Evolutionary conservation across 2,888 invertebrate species (phyloP).

Genomic region (Megalurothrips usitatus): DNA sequence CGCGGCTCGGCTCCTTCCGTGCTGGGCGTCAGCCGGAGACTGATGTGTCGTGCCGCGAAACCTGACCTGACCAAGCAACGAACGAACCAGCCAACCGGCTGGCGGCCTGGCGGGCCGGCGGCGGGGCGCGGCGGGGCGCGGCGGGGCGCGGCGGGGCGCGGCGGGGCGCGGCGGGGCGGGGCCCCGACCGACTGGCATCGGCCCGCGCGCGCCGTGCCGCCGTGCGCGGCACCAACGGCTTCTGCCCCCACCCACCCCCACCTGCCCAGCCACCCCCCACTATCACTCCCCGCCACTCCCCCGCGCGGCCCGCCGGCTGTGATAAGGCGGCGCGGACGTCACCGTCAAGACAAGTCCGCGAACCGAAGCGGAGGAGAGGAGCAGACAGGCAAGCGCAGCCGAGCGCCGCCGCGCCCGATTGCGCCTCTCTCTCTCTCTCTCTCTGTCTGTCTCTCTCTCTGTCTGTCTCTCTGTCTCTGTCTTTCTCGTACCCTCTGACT

Average conservation of each 20-base stretch:
- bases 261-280: not conserved
- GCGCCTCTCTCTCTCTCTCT: not conserved
- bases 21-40: not conserved
- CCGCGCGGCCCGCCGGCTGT: not conserved
- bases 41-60: too few species aligned
- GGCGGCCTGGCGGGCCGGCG: too few species aligned
- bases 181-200: not conserved
- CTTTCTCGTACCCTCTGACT: not conserved
- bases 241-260: not conserved
- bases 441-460: not conserved
- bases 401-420: too few species aligned
- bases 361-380: not conserved
- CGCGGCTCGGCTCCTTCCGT: not conserved
- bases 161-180: not conserved
- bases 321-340: conserved; percentile 10
- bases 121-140: not conserved
- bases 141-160: not conserved
- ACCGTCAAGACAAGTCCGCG: not conserved
- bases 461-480: not conserved
- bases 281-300: not conserved
- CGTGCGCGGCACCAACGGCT: not conserved
- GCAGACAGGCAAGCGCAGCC: too few species aligned
- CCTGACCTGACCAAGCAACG: too few species aligned
- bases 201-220: not conserved
- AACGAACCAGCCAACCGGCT: too few species aligned